Evolutionary conservation across 1,140 invertebrate genomes (phyloP), one percentile per base, ranked within the genome.

Genomic region (Bombyx mandarina): DNA sequence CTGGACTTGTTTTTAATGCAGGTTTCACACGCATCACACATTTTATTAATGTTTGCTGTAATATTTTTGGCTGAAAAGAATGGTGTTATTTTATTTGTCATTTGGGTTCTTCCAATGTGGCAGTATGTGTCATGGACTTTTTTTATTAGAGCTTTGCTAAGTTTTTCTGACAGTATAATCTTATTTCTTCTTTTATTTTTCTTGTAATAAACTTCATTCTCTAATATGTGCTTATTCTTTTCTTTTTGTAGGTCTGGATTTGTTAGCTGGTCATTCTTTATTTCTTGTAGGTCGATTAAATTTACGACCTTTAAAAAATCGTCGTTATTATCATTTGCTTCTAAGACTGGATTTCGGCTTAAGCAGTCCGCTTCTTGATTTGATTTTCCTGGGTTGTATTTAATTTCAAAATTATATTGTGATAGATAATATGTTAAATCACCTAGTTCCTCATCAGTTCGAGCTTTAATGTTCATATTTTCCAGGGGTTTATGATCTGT

Each of bases 101-200:
- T 18, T 1, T 18, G 12, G 12, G 12, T 18, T 18, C 58, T 62
- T 62, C 66, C 65, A 52, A 66, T 59, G 54, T 66, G 66, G 57
- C 66, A 68, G 45, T 54, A 67, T 49, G 53, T n/a, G 8, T 71
- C 47, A 54, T 68, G 69, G 43, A 66, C 44, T 46, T 47, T 53
- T 18, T 18, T 18, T 18, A 18, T 18, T 18, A 18, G 12, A 18
- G 12, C 12, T 18, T 18, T 18, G 12, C 12, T 18, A 18, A 18
- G 12, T 18, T 18, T 18, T 18, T 18, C 12, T 18, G 12, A 18
- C 12, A 18, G 12, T 18, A 18, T 18, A 18, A 18, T 18, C 12
- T 18, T 18, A 18, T 18, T 18, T 18, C 12, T 18, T 18, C 12
- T 18, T 18, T 18, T 18, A 18, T 18, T 18, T 18, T 18, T 18